Evolutionary conservation across 2,888 invertebrate species (phyloP), one percentile per base, ranked within the genome.

Genomic region (Lasius platythorax): DNA sequence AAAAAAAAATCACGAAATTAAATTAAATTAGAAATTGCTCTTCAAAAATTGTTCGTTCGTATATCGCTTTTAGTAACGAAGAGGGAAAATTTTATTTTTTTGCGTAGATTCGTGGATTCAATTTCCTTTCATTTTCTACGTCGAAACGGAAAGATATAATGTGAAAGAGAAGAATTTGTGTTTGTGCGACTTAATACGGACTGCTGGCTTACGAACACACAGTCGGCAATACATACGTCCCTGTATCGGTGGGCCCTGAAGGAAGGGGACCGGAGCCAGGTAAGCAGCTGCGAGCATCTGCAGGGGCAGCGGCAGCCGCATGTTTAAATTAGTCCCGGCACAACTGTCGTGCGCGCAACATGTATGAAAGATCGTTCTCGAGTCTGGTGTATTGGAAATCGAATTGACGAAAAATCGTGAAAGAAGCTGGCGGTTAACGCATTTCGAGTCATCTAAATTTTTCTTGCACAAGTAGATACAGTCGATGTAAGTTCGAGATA

Each of bases 281-380:
- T 93, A 93, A 93, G 93, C 93, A 94, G 94, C 94, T 93, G 93
- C 93, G 85, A 90, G 91, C 87, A 86, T 91, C 87, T 70, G 89
- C 89, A 90, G 90, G 88, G 89, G 87, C 88, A 88, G 84, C 89
- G 86, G 89, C 89, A 86, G 89, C 91, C 88, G 91, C 92, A 91
- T 92, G 93, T 91, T 93, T 90, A 92, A 94, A 95, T 94, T 94
- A 95, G 95, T 95, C 93, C 94, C 93, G 94, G 93, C 94, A 91
- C 94, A 94, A 95, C 95, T 94, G 93, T 93, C 94, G 94, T 91
- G 89, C 92, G 92, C 87, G 93, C 91, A 95, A 93, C 94, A 93
- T 92, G 92, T 84, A 46, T 84, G 79, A 81, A 84, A 76, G 74
- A 61, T 86, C 87, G 86, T 88, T 83, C 66, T 33, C 28, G 12